A percentile compares a stretch with the other conserved stretches of the same genome.
These are phyloP conservation scores for Perccottus glenii DNA, from an alignment of 2,113 vertebrate species.

Conservation along the genomic window DNA sequence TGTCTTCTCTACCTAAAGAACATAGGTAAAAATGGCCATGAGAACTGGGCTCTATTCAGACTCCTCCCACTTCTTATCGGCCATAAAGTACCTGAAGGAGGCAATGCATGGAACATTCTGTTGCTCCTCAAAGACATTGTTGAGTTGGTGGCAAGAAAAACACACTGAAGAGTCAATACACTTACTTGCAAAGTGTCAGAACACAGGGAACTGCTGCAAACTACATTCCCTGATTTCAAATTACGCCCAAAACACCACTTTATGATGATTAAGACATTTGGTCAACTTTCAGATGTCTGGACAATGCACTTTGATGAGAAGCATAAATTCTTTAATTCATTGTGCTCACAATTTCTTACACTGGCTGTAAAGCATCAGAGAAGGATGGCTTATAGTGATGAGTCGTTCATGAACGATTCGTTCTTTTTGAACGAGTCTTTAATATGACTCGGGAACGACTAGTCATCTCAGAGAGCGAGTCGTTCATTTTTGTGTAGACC, in stretches of 20 bases:
- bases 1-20: conserved; percentile 10
- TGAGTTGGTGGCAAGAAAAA: conserved; percentile 6
- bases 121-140: conserved; percentile 20
- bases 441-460: too few relatives aligned
- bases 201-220: not conserved
- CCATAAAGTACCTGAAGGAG: conserved; percentile 6
- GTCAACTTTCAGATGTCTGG: conserved; percentile 3
- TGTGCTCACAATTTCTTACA: conserved; percentile 13
- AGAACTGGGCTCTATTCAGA: conserved; percentile 7
- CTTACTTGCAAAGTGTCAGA: conserved; percentile 10
- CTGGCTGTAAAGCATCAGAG: conserved; percentile 2
- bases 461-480: too few relatives aligned
- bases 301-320: conserved; percentile 12
- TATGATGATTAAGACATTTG: not conserved
- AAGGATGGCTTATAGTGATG: not conserved
- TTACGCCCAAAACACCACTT: conserved; percentile 10
- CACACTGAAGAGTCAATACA: conserved; percentile 9
- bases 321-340: conserved; percentile 4
- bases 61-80: conserved; percentile 18
- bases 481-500: too few relatives aligned
- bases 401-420: too few relatives aligned
- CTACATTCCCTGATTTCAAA: not conserved
- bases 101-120: conserved; percentile 11
- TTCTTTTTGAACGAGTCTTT: too few relatives aligned
- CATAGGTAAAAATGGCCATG: conserved; percentile 22